Evolutionary conservation across 2,113 vertebrate species (phyloP), one percentile per base, ranked within the genome.

Genomic region (Labrus mixtus): DNA sequence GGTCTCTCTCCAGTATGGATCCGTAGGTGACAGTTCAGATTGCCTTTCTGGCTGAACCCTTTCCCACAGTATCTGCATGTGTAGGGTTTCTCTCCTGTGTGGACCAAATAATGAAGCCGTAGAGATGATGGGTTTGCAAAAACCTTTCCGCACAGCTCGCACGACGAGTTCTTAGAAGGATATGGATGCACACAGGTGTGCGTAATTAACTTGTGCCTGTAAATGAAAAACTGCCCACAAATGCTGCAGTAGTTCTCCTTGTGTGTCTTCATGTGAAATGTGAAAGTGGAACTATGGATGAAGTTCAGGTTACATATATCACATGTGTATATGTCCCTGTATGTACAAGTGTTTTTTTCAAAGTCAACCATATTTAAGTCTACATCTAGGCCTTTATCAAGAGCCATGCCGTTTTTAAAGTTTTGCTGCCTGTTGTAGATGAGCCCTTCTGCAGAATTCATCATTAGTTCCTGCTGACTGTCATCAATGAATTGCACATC

Each of bases 1-100:
- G 91, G 93, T 68, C 48, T 89, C 62, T 94, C 91, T 0, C 92
- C 92, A 0, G 84, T 88, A 67, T 94, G 93, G 73, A 92, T 85
- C 50, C 90, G 90, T 15, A 93, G 73, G 39, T 94, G 93, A 79
- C 83, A 87, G 39, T 87, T 90, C 19, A 93, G 86, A 83, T 91
- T 91, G 73, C 90, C 83, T 83, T 92, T 93, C 70, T 93, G 91
- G 20, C 86, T 88, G 76, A 93, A 93, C 37, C 83, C n/a, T 80
- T 89, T 92, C 10, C 86, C 89, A 41, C 92, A 93, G 1, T 87
- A 29, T 48, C 29, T 68, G 64, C 93, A 93, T 9, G 53, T 79
- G 76, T 87, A 75, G 39, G 93, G 89, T 77, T 87, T 90, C 73
- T 93, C 91, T 37, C 93, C 93, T 0, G 88, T 91, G 84, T 93